Evolutionary conservation across 2,888 invertebrate species (phyloP).

Genomic region (Aphodius granarius): DNA sequence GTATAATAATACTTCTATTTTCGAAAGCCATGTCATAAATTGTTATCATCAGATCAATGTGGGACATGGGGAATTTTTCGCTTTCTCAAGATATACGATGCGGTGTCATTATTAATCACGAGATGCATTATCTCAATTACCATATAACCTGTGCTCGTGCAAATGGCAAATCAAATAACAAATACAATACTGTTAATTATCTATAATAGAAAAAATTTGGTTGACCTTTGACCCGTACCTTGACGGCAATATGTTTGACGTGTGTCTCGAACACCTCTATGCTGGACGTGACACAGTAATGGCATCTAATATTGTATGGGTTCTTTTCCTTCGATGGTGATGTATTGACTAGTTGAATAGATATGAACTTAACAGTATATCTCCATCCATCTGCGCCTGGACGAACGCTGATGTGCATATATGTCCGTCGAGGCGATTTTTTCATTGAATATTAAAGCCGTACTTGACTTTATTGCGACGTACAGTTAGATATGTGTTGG

Average conservation of each 20-base stretch:
- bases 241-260: constrained; percentile 15
- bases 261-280: not conserved
- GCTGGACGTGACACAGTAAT: constrained; percentile 29
- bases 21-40: not conserved
- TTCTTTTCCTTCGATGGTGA: constrained; percentile 25
- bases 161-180: constrained; percentile 19
- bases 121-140: not conserved
- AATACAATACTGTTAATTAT: constrained; percentile 28
- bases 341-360: constrained; percentile 28
- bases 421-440: not conserved
- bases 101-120: not conserved
- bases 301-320: constrained; percentile 28
- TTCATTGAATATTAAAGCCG: constrained; percentile 15
- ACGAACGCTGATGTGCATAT: not conserved
- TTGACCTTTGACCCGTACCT: constrained; percentile 22
- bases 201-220: constrained; percentile 24
- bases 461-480: constrained; percentile 18
- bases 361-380: constrained; percentile 30
- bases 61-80: not conserved
- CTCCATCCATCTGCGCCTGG: not conserved
- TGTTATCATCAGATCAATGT: not conserved
- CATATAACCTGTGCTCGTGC: not conserved
- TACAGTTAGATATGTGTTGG: constrained; percentile 12
- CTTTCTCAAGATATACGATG: not conserved
- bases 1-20: not conserved